Percentiles rank a stretch among this genome's conserved stretches.
Evolutionary conservation across 2,888 invertebrate species (phyloP).

Genomic region (Stenotaenia linearis): DNA sequence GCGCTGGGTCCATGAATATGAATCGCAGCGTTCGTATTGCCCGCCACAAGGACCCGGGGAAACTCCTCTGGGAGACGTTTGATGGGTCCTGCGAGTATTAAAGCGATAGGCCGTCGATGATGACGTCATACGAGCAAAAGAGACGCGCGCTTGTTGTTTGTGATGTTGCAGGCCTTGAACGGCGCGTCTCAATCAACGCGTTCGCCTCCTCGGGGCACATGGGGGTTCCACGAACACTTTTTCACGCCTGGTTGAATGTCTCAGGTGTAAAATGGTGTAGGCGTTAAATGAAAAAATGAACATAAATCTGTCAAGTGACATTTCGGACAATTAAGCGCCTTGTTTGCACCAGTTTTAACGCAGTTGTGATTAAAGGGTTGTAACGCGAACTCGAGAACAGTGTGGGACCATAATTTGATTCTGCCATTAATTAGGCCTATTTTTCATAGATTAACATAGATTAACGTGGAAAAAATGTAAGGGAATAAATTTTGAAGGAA

Average conservation of each 20-base stretch:
- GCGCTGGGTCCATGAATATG: not conserved
- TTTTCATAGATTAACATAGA: not conserved
- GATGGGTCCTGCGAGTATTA: not conserved
- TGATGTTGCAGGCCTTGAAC: not conserved
- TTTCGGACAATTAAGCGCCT: not conserved
- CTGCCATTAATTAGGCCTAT: not conserved
- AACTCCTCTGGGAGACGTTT: not conserved
- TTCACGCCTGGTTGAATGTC: not conserved
- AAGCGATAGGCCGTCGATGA: too few relatives aligned
- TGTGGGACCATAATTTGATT: not conserved
- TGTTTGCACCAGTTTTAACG: not conserved
- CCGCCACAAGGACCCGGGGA: not conserved
- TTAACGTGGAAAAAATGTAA: too few relatives aligned
- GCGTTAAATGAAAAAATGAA: not conserved
- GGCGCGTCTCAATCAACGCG: not conserved
- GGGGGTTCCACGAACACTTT: not conserved
- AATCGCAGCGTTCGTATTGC: not conserved
- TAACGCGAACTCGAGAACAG: not conserved
- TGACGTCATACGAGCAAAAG: not conserved
- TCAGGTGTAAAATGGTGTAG: not conserved
- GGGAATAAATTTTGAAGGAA: too few relatives aligned
- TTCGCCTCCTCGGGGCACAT: not conserved
- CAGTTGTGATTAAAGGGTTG: not conserved
- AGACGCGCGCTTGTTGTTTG: not conserved
- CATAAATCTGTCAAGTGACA: not conserved